These are phyloP conservation scores for Diplodus sargus DNA, from an alignment of 2,797 vertebrate species.

Conservation along the genomic window DNA sequence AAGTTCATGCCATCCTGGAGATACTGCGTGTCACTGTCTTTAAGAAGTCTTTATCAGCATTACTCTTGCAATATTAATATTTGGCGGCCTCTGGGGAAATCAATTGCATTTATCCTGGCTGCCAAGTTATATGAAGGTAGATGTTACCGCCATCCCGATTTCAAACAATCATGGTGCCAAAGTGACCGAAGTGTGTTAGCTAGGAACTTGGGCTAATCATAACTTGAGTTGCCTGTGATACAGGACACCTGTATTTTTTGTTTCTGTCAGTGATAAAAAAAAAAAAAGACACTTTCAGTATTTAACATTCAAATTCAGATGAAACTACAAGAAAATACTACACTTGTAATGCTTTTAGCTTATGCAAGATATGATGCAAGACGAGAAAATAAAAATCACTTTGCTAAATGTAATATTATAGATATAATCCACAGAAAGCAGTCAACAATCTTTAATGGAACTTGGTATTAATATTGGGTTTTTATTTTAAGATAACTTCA, in stretches of 20 bases:
- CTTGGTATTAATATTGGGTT: not conserved
- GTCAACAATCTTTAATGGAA: not conserved
- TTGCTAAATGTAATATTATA: not conserved
- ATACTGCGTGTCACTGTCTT: not conserved
- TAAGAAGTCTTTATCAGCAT: not conserved
- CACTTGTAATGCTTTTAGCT: not conserved
- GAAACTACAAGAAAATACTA: not conserved
- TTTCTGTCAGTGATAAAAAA: not conserved
- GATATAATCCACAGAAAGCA: not conserved
- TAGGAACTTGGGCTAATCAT: not conserved
- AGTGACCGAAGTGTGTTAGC: not conserved
- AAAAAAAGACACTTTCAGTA: too few relatives aligned
- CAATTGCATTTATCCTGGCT: not conserved
- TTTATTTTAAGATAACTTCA: not conserved
- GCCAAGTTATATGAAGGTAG: not conserved
- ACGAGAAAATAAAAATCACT: not conserved
- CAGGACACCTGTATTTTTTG: not conserved
- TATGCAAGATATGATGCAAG: not conserved
- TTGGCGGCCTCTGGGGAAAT: slow-evolving; percentile 3
- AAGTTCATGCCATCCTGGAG: not conserved
- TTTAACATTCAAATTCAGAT: not conserved
- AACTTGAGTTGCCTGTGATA: not conserved
- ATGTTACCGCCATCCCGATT: not conserved
- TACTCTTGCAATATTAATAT: not conserved
- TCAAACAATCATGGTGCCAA: not conserved